These are phyloP conservation scores for Pterobdella sp. DNA, from an alignment of 2,888 invertebrate genomes.

Conservation along the genomic window DNA sequence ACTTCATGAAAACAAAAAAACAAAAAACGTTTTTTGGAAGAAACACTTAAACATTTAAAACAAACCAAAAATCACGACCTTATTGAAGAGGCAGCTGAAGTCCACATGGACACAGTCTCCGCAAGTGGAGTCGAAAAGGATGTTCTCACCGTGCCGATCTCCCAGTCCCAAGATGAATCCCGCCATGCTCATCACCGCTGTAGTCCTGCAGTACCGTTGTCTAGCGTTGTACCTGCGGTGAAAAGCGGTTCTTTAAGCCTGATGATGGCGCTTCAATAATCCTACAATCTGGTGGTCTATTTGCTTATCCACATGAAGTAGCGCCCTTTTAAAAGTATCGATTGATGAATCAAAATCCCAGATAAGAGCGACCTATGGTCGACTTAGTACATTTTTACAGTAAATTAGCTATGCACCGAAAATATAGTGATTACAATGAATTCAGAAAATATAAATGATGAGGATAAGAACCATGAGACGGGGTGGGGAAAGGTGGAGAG, in stretches of 20 bases:
- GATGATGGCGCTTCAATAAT: neutral
- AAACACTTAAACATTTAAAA: neutral
- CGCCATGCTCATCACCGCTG: slow-evolving; percentile 82
- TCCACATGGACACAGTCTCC: slow-evolving; percentile 96
- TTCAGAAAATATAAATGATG: no score
- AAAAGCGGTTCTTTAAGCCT: neutral
- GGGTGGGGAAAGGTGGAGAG: slow-evolving; percentile 78
- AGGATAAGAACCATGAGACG: slow-evolving; percentile 64
- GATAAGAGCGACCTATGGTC: slow-evolving; percentile 8
- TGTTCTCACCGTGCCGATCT: slow-evolving; percentile 78
- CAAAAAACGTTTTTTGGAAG: no score
- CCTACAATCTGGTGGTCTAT: neutral
- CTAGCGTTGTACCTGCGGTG: slow-evolving; percentile 74
- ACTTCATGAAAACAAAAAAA: no score
- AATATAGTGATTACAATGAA: no score
- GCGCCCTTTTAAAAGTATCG: no score
- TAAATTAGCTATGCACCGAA: no score
- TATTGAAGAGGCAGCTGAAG: slow-evolving; percentile 94
- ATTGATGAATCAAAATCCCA: neutral
- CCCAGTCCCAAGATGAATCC: slow-evolving; percentile 53
- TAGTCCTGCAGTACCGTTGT: slow-evolving; percentile 77
- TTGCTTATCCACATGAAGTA: no score
- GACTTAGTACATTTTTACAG: no score
- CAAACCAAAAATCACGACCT: slow-evolving; percentile 53
- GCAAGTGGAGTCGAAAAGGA: slow-evolving; percentile 79